Percentiles rank a stretch among this genome's conserved stretches.
phyloP scores from a whole-genome alignment of 2,888 invertebrate species.

The Drosophila mettleri region DNA sequence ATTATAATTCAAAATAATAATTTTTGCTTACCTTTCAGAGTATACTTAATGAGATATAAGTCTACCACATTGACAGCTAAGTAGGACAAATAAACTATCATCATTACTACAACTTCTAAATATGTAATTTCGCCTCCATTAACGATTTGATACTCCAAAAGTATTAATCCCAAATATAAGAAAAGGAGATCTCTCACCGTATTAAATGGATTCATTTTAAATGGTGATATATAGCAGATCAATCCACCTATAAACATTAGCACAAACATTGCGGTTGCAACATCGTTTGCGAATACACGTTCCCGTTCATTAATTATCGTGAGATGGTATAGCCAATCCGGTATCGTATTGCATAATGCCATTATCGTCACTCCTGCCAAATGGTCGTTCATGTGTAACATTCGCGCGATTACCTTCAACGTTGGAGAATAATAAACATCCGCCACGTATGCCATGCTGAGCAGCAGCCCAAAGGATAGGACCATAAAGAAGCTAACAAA shows the following conservation, averaged over 20 bases:
- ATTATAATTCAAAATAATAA: no score
- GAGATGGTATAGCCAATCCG: slow-evolving; percentile 27
- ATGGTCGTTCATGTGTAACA: no score
- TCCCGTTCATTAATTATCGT: neutral
- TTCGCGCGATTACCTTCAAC: no score
- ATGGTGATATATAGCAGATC: slow-evolving; percentile 38
- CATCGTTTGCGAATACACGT: slow-evolving; percentile 25
- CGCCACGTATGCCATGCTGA: slow-evolving; percentile 25
- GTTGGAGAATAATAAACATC: no score
- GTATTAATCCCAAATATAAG: neutral
- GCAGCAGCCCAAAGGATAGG: slow-evolving; percentile 17
- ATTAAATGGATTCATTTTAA: slow-evolving; percentile 26
- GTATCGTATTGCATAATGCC: slow-evolving; percentile 42
- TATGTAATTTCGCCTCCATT: neutral
- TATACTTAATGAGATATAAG: no score
- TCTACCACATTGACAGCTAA: no score
- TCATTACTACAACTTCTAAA: neutral
- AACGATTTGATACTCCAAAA: slow-evolving; percentile 13
- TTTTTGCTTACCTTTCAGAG: no score
- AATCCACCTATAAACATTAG: slow-evolving; percentile 38
- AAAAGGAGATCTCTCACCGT: slow-evolving; percentile 38
- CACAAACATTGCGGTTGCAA: slow-evolving; percentile 37
- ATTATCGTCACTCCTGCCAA: slow-evolving; percentile 43
- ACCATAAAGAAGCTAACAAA: slow-evolving; percentile 17
- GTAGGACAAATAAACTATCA: no score